Evolutionary conservation across 1,140 invertebrate genomes (phyloP).

Genomic region (Antheraea mylitta): DNA sequence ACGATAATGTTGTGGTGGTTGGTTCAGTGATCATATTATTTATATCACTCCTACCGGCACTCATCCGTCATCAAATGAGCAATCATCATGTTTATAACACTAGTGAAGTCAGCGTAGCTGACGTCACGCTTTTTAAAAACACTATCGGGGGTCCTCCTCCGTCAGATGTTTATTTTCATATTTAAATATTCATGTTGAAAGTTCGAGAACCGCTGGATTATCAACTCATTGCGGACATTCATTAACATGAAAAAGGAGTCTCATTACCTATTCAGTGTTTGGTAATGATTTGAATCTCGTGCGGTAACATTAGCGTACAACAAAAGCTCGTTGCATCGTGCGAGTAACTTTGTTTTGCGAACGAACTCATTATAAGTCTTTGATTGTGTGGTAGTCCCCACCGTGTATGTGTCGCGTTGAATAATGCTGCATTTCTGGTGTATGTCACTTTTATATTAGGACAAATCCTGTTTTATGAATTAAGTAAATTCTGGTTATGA

Average conservation of each 20-base stretch:
- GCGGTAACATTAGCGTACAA: neutral
- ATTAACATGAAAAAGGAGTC: constrained; percentile 12
- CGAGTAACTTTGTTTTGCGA: neutral
- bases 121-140: too few species aligned
- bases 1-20: too few species aligned
- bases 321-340: neutral
- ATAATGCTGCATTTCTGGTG: neutral
- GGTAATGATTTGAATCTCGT: constrained; percentile 13
- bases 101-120: too few species aligned
- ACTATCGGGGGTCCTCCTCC: too few species aligned
- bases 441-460: too few species aligned
- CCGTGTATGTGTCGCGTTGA: neutral
- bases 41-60: too few species aligned
- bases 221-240: constrained; percentile 2
- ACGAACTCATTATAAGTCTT: neutral
- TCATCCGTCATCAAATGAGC: too few species aligned
- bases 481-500: too few species aligned
- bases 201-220: neutral
- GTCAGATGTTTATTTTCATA: neutral
- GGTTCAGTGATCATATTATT: too few species aligned
- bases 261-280: constrained; percentile 11
- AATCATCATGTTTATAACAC: too few species aligned
- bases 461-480: too few species aligned
- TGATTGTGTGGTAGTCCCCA: neutral
- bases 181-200: neutral